phyloP scores from a whole-genome alignment of 2,113 vertebrate species.

The Trichechus manatus region DNA sequence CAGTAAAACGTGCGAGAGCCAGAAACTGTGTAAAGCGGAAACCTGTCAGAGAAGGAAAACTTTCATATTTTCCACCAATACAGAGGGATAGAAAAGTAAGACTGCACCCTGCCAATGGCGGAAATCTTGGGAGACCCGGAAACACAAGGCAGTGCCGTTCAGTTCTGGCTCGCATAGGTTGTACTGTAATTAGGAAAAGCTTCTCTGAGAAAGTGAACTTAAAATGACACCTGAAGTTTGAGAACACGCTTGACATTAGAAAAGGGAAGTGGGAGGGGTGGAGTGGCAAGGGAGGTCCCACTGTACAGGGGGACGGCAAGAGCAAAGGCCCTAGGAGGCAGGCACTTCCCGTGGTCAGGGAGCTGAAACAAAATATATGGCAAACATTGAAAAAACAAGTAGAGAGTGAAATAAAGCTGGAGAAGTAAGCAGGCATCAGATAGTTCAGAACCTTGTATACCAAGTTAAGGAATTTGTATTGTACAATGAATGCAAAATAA shows the following conservation, averaged over 20 bases:
- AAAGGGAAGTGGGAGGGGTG: not conserved
- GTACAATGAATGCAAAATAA: not conserved
- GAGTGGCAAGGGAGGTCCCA: not conserved
- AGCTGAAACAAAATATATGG: not conserved
- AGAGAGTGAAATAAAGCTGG: not conserved
- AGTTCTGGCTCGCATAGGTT: too few species aligned
- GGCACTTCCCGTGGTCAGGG: not conserved
- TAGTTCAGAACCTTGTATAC: not conserved
- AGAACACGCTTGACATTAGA: not conserved
- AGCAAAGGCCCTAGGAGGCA: not conserved
- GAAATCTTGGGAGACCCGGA: too few species aligned
- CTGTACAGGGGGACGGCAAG: too few species aligned
- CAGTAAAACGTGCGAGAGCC: too few species aligned
- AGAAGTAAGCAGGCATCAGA: not conserved
- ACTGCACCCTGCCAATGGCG: too few species aligned
- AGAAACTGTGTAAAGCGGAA: too few species aligned
- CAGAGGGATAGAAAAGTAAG: too few species aligned
- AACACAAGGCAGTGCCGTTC: too few species aligned
- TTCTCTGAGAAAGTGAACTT: not conserved
- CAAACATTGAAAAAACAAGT: not conserved
- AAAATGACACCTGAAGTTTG: not conserved
- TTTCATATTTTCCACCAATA: too few species aligned
- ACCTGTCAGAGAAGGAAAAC: too few species aligned
- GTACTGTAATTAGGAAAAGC: not conserved
- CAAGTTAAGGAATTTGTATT: not conserved